Evolutionary conservation across 1,140 invertebrate species (phyloP).

Genomic region (Calosoma granatense): DNA sequence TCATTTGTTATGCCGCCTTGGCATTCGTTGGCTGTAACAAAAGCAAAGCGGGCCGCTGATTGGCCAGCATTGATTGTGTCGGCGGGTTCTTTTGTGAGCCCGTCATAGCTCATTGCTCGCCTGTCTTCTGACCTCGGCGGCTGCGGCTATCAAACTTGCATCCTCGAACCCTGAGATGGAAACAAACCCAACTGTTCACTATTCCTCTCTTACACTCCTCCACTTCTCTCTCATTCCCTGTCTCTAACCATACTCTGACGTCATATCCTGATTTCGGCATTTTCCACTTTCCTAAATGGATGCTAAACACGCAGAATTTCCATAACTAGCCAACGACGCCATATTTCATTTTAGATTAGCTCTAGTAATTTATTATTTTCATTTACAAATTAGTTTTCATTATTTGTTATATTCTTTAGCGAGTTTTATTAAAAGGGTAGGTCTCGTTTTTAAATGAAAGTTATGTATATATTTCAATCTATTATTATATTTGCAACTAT

Average conservation of each 20-base stretch:
- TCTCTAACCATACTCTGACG: background rate
- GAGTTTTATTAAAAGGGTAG: too few species aligned
- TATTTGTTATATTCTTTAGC: too few species aligned
- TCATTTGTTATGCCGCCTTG: conserved; percentile 14
- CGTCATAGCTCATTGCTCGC: conserved; percentile 28
- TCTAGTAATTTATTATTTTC: too few species aligned
- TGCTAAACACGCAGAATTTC: too few species aligned
- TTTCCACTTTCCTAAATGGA: background rate
- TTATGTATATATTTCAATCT: too few species aligned
- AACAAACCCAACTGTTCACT: too few species aligned
- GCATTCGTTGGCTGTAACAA: conserved; percentile 11
- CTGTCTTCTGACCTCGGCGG: conserved; percentile 23
- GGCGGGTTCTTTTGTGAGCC: conserved; percentile 27
- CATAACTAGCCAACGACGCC: too few species aligned
- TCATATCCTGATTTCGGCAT: background rate
- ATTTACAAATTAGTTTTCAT: too few species aligned
- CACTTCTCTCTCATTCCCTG: background rate
- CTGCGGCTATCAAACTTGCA: background rate
- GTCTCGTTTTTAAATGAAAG: too few species aligned
- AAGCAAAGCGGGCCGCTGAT: conserved; percentile 22
- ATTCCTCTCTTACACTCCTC: background rate
- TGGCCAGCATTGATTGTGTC: conserved; percentile 29
- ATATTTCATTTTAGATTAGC: too few species aligned
- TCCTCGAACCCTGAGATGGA: too few species aligned
- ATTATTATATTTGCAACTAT: too few species aligned